Percentiles rank a stretch among this genome's conserved stretches.
phyloP scores from a whole-genome alignment of 2,797 vertebrate species.

The Acrossocheilus fasciatus region DNA sequence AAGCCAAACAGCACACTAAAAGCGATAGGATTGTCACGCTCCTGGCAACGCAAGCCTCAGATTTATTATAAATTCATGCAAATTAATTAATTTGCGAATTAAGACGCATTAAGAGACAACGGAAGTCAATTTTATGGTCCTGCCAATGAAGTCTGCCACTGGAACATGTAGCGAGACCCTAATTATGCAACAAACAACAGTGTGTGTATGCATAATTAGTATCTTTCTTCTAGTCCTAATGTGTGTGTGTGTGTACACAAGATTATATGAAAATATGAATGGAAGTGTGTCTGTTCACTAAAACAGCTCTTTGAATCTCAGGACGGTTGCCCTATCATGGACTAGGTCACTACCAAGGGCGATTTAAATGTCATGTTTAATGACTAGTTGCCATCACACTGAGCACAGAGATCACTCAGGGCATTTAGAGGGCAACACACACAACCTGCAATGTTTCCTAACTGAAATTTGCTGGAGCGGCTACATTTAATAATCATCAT shows the following conservation, averaged over 20 bases:
- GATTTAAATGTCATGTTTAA: constrained; percentile 45
- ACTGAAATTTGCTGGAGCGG: constrained; percentile 39
- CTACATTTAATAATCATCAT: constrained; percentile 31
- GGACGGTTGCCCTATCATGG: not conserved
- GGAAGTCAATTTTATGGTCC: constrained; percentile 74
- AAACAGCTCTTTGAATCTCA: constrained; percentile 23
- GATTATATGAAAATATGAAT: not conserved
- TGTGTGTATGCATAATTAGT: not conserved
- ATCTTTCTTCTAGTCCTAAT: not conserved
- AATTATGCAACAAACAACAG: constrained; percentile 36
- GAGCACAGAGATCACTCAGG: constrained; percentile 20
- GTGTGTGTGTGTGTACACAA: not conserved
- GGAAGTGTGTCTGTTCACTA: not conserved
- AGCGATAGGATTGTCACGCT: constrained; percentile 64
- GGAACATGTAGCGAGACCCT: constrained; percentile 40
- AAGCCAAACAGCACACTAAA: constrained; percentile 13
- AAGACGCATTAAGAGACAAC: constrained; percentile 68
- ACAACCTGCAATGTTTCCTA: constrained; percentile 50
- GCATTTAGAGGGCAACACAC: constrained; percentile 32
- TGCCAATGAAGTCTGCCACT: constrained; percentile 56
- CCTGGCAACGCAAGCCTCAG: constrained; percentile 54
- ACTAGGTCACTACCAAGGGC: constrained; percentile 27
- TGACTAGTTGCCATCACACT: constrained; percentile 40
- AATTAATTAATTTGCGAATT: constrained; percentile 72
- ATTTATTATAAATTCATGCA: constrained; percentile 68